Evolutionary conservation across 2,113 vertebrate genomes (phyloP).

Genomic region (Rhabdomys dilectus): DNA sequence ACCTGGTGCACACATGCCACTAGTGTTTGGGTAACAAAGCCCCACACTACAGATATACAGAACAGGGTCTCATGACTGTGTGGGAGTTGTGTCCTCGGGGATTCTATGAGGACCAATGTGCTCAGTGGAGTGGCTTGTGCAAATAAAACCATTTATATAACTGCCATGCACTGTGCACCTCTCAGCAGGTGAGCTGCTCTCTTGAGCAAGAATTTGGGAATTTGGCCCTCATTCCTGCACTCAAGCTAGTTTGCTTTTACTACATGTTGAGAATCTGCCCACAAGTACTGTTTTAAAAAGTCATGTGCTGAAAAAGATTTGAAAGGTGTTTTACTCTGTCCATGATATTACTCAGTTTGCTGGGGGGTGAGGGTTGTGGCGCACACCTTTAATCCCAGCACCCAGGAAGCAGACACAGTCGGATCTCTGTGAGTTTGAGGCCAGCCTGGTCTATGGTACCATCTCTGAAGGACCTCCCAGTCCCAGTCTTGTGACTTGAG

Average conservation of each 20-base stretch:
- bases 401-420: background rate
- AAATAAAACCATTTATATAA: background rate
- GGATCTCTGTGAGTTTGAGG: background rate
- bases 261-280: background rate
- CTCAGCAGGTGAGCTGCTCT: fast-evolving
- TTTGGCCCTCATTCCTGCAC: background rate
- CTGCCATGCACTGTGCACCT: background rate
- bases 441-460: background rate
- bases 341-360: background rate
- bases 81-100: background rate
- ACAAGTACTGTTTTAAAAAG: background rate
- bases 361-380: background rate
- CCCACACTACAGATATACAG: background rate
- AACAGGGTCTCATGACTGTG: too few relatives aligned
- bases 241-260: background rate
- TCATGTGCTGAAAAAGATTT: background rate
- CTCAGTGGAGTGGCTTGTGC: too few relatives aligned
- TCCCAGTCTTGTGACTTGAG: background rate
- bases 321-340: background rate
- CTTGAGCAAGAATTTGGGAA: background rate
- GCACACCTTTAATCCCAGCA: background rate
- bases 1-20: background rate
- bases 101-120: background rate
- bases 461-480: background rate
- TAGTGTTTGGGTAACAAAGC: background rate